Evolutionary conservation across 2,888 invertebrate species (phyloP).

Genomic region (Argyra leucocephala): DNA sequence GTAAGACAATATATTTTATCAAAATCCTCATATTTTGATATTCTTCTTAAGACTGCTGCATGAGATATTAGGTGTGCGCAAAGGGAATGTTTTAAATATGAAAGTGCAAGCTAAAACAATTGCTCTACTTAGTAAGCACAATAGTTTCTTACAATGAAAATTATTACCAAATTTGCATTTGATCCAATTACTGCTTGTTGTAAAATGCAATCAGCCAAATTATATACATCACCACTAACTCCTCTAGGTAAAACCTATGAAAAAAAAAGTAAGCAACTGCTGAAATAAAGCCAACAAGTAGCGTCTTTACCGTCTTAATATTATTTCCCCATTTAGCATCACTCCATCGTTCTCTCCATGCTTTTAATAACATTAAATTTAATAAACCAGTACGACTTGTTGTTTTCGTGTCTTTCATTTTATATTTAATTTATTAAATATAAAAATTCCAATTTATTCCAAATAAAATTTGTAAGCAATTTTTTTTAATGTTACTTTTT

Average conservation of each 20-base stretch:
- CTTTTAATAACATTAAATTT: constrained; percentile 49
- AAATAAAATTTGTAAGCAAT: no score
- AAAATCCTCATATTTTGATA: constrained; percentile 80
- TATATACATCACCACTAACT: constrained; percentile 89
- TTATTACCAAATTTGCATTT: constrained; percentile 61
- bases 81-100: constrained; percentile 84
- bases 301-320: constrained; percentile 67
- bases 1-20: constrained; percentile 81
- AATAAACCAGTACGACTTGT: constrained; percentile 74
- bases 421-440: background rate
- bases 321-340: constrained; percentile 94
- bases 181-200: constrained; percentile 91
- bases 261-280: constrained; percentile 16
- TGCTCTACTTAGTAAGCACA: background rate
- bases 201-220: constrained; percentile 83
- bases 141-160: background rate
- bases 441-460: no score
- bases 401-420: constrained; percentile 47
- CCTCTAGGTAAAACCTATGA: constrained; percentile 64
- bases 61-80: constrained; percentile 86
- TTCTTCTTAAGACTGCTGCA: constrained; percentile 76
- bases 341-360: constrained; percentile 93
- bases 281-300: constrained; percentile 5
- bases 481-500: no score
- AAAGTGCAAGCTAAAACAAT: constrained; percentile 61